A percentile compares a stretch with the other conserved stretches of the same genome.
These are phyloP conservation scores for Micronisus gabar DNA, from an alignment of 2,113 vertebrate species.

Conservation along the genomic window DNA sequence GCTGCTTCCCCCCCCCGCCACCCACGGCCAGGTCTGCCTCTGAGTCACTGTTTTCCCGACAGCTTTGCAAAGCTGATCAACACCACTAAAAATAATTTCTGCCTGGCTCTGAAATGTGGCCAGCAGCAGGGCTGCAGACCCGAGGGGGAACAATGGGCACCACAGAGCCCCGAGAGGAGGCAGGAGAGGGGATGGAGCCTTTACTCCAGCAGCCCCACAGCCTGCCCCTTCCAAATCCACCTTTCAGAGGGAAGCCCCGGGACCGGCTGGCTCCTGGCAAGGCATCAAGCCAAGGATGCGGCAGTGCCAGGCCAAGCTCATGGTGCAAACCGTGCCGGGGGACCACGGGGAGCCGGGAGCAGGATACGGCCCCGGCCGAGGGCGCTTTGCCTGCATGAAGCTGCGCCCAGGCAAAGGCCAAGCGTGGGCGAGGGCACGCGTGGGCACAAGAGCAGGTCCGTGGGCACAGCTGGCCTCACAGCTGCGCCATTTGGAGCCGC, in stretches of 20 bases:
- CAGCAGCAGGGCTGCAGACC: background rate
- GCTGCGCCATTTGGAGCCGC: slow-evolving; percentile 75
- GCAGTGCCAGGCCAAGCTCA: background rate
- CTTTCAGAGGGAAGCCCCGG: background rate
- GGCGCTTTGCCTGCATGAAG: accelerated
- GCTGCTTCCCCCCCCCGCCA: background rate
- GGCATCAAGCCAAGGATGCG: accelerated
- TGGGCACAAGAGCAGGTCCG: slow-evolving; percentile 10
- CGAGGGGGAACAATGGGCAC: background rate
- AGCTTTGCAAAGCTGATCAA: background rate
- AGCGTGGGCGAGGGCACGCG: background rate
- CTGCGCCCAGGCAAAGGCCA: background rate
- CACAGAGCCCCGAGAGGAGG: accelerated
- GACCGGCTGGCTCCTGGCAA: background rate
- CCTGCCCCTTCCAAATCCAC: background rate
- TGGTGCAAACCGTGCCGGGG: accelerated
- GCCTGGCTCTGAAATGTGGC: background rate
- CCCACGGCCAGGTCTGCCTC: background rate
- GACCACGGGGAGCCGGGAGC: background rate
- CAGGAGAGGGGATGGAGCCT: background rate
- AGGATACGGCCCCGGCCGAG: accelerated
- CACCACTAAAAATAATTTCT: background rate
- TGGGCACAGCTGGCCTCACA: slow-evolving; percentile 76
- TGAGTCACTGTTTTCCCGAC: background rate
- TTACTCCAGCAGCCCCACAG: background rate